Conservation (phyloP, 2,888 invertebrate species). For the Tetragnatha montana region DNA sequence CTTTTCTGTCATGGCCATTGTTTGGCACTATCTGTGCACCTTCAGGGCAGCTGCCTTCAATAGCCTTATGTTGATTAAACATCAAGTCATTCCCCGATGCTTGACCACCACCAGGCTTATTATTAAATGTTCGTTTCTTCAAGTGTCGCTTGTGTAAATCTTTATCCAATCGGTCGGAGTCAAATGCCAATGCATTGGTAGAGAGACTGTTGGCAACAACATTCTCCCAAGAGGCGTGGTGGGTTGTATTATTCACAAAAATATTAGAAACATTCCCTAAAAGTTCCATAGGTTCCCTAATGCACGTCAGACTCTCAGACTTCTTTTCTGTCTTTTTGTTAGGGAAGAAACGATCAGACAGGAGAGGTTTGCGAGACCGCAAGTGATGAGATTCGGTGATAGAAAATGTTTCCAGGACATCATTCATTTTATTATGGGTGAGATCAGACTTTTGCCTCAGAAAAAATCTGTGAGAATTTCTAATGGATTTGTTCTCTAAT, state of each 20-base stretch:
- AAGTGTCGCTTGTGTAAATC: conserved; percentile 60
- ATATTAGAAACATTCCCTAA: conserved; percentile 65
- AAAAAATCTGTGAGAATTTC: conserved; percentile 70
- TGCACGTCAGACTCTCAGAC: conserved; percentile 63
- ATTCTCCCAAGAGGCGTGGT: conserved; percentile 69
- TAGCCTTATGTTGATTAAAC: conserved; percentile 58
- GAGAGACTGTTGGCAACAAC: conserved; percentile 58
- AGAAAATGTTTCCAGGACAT: conserved; percentile 69
- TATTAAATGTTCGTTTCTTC: conserved; percentile 50
- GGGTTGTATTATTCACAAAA: conserved; percentile 62
- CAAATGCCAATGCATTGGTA: conserved; percentile 53
- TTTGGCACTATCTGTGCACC: conserved; percentile 42
- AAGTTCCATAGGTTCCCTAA: conserved; percentile 65
- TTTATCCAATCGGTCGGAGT: conserved; percentile 62
- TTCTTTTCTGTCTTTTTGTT: conserved; percentile 64
- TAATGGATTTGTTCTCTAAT: conserved; percentile 62
- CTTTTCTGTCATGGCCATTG: conserved; percentile 40
- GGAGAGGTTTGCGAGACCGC: conserved; percentile 54
- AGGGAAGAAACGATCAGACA: conserved; percentile 61
- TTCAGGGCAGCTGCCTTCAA: conserved; percentile 44
- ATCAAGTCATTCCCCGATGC: conserved; percentile 33
- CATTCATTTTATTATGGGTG: conserved; percentile 74
- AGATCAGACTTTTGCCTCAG: conserved; percentile 75
- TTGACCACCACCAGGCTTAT: conserved; percentile 39
- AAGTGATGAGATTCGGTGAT: conserved; percentile 69